These are phyloP conservation scores for Ciconia stormi DNA, from an alignment of 2,113 vertebrate genomes.

Conservation along the genomic window DNA sequence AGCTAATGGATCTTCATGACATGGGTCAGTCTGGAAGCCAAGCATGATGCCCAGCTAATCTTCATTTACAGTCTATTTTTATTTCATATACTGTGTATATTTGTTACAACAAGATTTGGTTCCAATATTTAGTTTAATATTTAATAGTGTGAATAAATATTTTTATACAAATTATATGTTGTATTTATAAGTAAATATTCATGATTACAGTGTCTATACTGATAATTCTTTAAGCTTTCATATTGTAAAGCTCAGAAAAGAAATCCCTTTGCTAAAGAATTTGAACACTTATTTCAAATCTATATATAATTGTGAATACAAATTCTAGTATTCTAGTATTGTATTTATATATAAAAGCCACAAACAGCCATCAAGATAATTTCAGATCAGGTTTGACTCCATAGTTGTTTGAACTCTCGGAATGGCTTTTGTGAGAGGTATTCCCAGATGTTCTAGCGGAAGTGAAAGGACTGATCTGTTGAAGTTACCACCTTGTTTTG, in stretches of 20 bases:
- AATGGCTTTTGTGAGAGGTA: not conserved
- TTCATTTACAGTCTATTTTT: not conserved
- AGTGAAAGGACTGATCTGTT: not conserved
- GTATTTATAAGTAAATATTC: not conserved
- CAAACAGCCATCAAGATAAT: not conserved
- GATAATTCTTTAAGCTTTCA: not conserved
- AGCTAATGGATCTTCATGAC: not conserved
- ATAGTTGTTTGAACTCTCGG: not conserved
- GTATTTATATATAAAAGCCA: not conserved
- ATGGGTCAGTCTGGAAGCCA: not conserved
- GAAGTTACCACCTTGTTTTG: not conserved
- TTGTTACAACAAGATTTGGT: not conserved
- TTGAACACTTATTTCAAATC: not conserved
- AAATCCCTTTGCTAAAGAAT: not conserved
- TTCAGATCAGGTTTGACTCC: not conserved
- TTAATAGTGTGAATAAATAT: not conserved
- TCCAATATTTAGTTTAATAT: not conserved
- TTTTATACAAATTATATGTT: not conserved
- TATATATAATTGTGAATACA: not conserved
- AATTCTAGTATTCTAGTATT: not conserved
- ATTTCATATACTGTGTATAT: not conserved
- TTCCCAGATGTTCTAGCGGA: not conserved
- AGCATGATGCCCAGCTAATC: not conserved
- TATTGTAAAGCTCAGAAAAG: not conserved
- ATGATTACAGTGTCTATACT: not conserved